phyloP scores from a whole-genome alignment of 2,888 invertebrate genomes.

The Epistrophella euchroma region DNA sequence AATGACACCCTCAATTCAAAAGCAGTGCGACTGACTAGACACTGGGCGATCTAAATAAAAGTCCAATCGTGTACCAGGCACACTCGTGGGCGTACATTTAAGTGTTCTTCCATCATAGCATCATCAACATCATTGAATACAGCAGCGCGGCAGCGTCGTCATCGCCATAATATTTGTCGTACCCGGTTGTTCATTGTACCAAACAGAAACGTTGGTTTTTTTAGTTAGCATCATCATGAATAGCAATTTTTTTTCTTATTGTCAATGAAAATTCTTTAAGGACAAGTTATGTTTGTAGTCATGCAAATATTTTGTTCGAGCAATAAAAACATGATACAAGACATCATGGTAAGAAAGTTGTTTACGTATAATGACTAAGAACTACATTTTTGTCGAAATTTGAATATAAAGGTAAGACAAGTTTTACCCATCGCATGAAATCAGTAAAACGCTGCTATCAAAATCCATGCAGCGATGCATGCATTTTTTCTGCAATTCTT shows the following conservation, averaged over 20 bases:
- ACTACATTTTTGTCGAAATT: neutral
- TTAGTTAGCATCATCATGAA: slow-evolving; percentile 21
- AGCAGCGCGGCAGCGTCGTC: slow-evolving; percentile 1
- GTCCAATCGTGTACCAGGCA: slow-evolving; percentile 73
- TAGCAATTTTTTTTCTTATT: neutral
- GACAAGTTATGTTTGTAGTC: neutral
- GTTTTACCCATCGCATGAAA: no score
- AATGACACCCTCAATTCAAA: slow-evolving; percentile 69
- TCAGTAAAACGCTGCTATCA: no score
- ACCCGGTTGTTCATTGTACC: slow-evolving; percentile 72
- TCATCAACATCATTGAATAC: slow-evolving; percentile 13
- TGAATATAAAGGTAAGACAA: no score
- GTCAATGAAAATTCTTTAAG: neutral
- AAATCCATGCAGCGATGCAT: no score
- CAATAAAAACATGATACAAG: no score
- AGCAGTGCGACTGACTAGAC: slow-evolving; percentile 26
- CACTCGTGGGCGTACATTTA: slow-evolving; percentile 69
- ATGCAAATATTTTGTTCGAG: neutral
- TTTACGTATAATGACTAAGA: neutral
- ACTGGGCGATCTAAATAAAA: slow-evolving; percentile 58
- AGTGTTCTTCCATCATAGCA: slow-evolving; percentile 35
- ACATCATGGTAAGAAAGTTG: no score
- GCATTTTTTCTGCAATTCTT: no score
- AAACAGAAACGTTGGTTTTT: slow-evolving; percentile 45
- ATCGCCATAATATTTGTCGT: slow-evolving; percentile 39